phyloP scores from a whole-genome alignment of 2,888 invertebrate species.

The Chymomyza fuscimana region DNA sequence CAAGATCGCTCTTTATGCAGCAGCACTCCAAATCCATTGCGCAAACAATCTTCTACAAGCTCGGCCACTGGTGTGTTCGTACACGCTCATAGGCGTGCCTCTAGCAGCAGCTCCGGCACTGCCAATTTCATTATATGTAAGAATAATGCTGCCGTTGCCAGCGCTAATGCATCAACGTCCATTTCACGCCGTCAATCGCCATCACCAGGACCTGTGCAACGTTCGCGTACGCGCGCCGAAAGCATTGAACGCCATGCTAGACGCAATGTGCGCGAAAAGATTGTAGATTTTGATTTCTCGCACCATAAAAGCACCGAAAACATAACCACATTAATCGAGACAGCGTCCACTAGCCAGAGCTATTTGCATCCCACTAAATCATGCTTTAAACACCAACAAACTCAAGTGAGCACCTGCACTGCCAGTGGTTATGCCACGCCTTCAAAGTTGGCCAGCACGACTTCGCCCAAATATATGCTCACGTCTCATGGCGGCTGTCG shows the following conservation, averaged over 20 bases:
- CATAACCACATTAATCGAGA: slow-evolving; percentile 61
- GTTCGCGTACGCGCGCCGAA: slow-evolving; percentile 71
- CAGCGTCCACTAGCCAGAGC: slow-evolving; percentile 31
- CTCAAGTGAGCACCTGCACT: slow-evolving; percentile 61
- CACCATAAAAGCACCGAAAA: slow-evolving; percentile 79
- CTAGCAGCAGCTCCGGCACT: slow-evolving; percentile 74
- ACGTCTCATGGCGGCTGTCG: slow-evolving; percentile 63
- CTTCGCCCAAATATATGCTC: slow-evolving; percentile 63
- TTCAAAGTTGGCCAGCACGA: slow-evolving; percentile 33
- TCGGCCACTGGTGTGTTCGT: slow-evolving; percentile 48
- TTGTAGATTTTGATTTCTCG: slow-evolving; percentile 80
- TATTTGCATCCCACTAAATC: slow-evolving; percentile 75
- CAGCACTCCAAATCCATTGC: slow-evolving; percentile 47
- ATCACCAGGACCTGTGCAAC: slow-evolving; percentile 65
- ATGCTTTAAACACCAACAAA: slow-evolving; percentile 78
- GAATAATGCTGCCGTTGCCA: slow-evolving; percentile 53
- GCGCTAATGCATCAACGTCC: slow-evolving; percentile 42
- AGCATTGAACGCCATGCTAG: slow-evolving; percentile 76
- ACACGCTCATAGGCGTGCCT: slow-evolving; percentile 71
- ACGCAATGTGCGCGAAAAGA: slow-evolving; percentile 76
- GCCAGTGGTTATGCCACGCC: slow-evolving; percentile 39
- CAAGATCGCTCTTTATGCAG: slow-evolving; percentile 77
- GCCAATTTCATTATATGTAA: slow-evolving; percentile 72
- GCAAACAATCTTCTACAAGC: slow-evolving; percentile 63
- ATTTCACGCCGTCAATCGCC: slow-evolving; percentile 75